Conservation (phyloP, 2,113 vertebrate genomes). For the Paramormyrops kingsleyae region DNA sequence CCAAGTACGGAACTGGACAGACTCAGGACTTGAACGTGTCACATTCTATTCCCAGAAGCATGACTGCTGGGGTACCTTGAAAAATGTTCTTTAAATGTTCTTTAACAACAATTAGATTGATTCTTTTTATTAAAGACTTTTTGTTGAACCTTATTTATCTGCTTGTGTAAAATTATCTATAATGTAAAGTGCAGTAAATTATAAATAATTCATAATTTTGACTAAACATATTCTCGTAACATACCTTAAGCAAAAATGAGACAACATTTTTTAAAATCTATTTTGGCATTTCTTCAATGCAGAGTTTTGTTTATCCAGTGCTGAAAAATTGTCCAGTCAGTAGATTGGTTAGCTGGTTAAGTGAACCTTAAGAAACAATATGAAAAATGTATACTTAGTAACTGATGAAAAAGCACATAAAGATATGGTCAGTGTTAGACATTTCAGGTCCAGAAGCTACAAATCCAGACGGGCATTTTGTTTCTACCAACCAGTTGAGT, state of each 20-base stretch:
- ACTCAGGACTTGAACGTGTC: not conserved
- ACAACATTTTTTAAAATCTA: not conserved
- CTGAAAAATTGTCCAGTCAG: not conserved
- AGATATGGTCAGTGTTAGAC: not conserved
- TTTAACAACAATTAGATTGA: not conserved
- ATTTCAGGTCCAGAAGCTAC: no score
- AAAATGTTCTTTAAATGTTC: not conserved
- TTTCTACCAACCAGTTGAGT: no score
- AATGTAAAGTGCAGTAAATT: not conserved
- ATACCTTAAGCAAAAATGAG: not conserved
- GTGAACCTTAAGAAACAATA: not conserved
- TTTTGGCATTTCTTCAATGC: not conserved
- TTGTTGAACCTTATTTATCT: not conserved
- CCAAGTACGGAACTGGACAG: not conserved
- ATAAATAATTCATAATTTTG: not conserved
- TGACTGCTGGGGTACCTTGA: not conserved
- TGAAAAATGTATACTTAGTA: not conserved
- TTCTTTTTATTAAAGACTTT: not conserved
- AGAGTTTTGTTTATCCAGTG: not conserved
- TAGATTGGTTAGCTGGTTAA: not conserved
- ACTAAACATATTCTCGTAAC: not conserved
- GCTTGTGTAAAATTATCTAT: not conserved
- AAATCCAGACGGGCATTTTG: no score
- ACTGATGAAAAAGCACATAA: not conserved
- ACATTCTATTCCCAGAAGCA: not conserved